Evolutionary conservation across 2,888 invertebrate genomes (phyloP), one percentile per base, ranked within the genome.

Genomic region (Camptogramma bilineatum): DNA sequence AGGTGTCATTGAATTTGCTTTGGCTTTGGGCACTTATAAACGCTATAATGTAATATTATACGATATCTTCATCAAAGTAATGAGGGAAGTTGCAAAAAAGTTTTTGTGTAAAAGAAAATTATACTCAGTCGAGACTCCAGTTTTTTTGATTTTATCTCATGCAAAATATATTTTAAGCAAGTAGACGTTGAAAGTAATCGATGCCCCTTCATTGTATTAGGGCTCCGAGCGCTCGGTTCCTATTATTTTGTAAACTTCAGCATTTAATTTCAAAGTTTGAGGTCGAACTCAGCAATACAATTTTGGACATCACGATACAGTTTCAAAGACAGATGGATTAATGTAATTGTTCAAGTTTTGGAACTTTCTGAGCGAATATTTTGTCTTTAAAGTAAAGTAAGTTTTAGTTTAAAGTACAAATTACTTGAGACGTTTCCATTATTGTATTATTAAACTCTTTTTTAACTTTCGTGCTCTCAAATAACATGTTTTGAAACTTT

Each of bases 251-350:
- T 31, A 42, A 67, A 56, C 59, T 59, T 58, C 19, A 58, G 42
- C 54, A 54, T 59, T 60, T 66, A 44, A 63, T 63, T 63, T 53
- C 50, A 61, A 60, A 65, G 48, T 64, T 65, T 61, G 64, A 62
- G 67, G 69, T 68, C 52, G 61, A 52, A 66, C 57, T 59, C 65
- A 53, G 55, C 69, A 69, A 72, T 69, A 72, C 69, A 68, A 72
- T 70, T 72, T 70, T 61, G 67, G 70, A 69, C 72, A 65, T 65
- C 55, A 51, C 56, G 62, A 69, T 70, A 70, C 67, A 70, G 69
- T 68, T 65, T 68, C 66, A 67, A 70, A 72, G 72, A 71, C 71
- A 70, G 70, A 72, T 64, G 67, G 70, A 72, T 70, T 70, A 67
- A 72, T 70, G 68, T 72, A 72, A 72, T 70, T 70, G 70, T 64